Conservation (phyloP, 2,888 invertebrate species). For the Galeruca laticollis region DNA sequence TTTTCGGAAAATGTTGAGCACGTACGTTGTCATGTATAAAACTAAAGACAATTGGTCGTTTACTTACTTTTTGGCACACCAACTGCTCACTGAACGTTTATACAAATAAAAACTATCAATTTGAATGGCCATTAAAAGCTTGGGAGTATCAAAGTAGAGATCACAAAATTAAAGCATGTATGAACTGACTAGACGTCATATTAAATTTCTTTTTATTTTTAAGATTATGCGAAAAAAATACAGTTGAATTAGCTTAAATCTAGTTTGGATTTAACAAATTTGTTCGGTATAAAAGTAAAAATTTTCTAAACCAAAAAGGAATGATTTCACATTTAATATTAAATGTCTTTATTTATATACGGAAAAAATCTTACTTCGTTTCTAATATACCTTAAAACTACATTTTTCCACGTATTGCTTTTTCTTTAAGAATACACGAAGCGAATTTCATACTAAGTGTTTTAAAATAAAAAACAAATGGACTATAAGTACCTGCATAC, state of each 20-base stretch:
- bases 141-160: conserved; percentile 47
- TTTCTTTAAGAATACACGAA: conserved; percentile 50
- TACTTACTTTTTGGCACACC: conserved; percentile 50
- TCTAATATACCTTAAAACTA: conserved; percentile 10
- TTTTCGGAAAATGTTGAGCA: conserved; percentile 38
- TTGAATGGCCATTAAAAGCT: conserved; percentile 3
- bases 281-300: neutral
- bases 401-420: conserved; percentile 44
- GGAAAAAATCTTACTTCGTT: conserved; percentile 11
- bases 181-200: conserved; percentile 54
- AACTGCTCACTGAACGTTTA: conserved; percentile 25
- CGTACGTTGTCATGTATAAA: conserved; percentile 17
- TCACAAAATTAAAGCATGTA: conserved; percentile 49
- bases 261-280: neutral
- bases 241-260: neutral
- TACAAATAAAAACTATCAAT: neutral
- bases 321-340: neutral
- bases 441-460: conserved; percentile 34
- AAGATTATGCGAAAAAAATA: neutral
- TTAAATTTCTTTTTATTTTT: conserved; percentile 3
- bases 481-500: neutral
- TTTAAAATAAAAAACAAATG: neutral
- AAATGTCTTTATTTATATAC: neutral
- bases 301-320: neutral
- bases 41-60: conserved; percentile 49